Percentiles rank a stretch among this genome's conserved stretches.
Conservation (phyloP, 1,140 invertebrate species). For the Asbolus verrucosus region DNA sequence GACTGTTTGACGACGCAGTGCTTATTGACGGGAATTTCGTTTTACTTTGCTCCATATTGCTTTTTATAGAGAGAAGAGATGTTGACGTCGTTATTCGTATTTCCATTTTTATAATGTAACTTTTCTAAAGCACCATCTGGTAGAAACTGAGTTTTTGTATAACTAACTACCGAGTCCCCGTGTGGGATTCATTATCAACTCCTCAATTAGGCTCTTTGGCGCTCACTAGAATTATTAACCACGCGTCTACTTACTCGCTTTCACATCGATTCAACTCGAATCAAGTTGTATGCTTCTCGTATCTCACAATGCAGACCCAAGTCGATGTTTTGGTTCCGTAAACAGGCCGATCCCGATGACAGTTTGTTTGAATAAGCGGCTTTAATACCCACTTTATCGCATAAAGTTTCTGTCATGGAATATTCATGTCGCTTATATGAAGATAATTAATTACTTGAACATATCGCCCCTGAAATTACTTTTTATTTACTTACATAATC, state of each 20-base stretch:
- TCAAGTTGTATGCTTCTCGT: slow-evolving; percentile 4
- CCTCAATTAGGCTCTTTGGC: slow-evolving; percentile 26
- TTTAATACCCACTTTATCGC: slow-evolving; percentile 21
- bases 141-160: background rate
- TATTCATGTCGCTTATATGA: slow-evolving; percentile 30
- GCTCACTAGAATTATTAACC: slow-evolving; percentile 24
- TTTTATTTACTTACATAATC: too few relatives aligned
- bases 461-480: slow-evolving; percentile 4
- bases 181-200: slow-evolving; percentile 27
- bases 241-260: slow-evolving; percentile 24
- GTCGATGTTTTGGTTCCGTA: slow-evolving; percentile 16
- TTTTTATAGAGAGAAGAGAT: slow-evolving; percentile 29
- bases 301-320: slow-evolving; percentile 17
- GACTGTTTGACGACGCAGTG: slow-evolving; percentile 5
- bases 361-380: slow-evolving; percentile 36
- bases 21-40: slow-evolving; percentile 1
- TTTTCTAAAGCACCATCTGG: slow-evolving; percentile 9
- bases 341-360: slow-evolving; percentile 18
- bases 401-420: slow-evolving; percentile 26
- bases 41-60: slow-evolving; percentile 2
- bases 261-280: slow-evolving; percentile 20
- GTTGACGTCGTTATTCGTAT: too few relatives aligned
- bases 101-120: slow-evolving; percentile 17
- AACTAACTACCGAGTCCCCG: slow-evolving; percentile 20
- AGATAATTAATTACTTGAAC: slow-evolving; percentile 29